phyloP scores from a whole-genome alignment of 2,113 vertebrate species.

The Notarius quadriscutis region DNA sequence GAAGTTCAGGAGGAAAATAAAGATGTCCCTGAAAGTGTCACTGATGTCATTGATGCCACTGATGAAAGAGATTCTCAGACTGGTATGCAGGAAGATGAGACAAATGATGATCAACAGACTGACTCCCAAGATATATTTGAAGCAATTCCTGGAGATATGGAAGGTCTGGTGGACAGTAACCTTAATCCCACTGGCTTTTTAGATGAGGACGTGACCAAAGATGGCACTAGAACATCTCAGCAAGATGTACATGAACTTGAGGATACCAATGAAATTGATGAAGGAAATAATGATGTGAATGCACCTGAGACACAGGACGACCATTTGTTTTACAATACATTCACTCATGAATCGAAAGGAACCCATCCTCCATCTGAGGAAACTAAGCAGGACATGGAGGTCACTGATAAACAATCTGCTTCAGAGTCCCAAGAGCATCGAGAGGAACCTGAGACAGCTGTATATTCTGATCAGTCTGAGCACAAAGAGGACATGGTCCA shows the following conservation, averaged over 20 bases:
- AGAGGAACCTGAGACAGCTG: constrained; percentile 13
- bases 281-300: constrained; percentile 6
- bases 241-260: constrained; percentile 38
- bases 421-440: constrained; percentile 8
- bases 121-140: background rate
- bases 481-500: constrained; percentile 33
- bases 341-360: constrained; percentile 2
- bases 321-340: constrained; percentile 10
- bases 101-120: constrained; percentile 28
- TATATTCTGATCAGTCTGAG: constrained; percentile 17
- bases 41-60: constrained; percentile 44
- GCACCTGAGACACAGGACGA: constrained; percentile 36
- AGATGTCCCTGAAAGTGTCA: constrained; percentile 5
- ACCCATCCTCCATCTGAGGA: constrained; percentile 16
- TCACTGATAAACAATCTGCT: background rate
- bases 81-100: constrained; percentile 39
- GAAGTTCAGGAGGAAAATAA: constrained; percentile 25
- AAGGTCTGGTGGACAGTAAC: constrained; percentile 19
- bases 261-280: constrained; percentile 30
- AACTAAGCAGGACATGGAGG: constrained; percentile 21
- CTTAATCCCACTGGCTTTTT: constrained; percentile 23
- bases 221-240: constrained; percentile 30
- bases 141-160: background rate
- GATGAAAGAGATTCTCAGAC: constrained; percentile 38
- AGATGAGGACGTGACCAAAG: constrained; percentile 31